Evolutionary conservation across 2,888 invertebrate genomes (phyloP).

Genomic region (Polydrusus cervinus): DNA sequence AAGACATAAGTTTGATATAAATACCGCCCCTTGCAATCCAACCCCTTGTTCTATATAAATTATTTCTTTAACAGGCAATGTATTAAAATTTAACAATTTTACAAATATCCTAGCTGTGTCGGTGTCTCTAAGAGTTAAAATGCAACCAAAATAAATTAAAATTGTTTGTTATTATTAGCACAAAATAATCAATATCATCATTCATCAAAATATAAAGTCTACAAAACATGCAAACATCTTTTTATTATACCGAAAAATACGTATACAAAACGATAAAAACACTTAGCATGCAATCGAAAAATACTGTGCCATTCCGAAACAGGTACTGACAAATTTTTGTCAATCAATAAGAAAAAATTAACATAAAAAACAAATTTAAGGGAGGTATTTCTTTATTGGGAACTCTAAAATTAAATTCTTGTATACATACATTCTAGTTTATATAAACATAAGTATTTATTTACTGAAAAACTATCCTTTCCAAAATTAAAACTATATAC

Average conservation of each 20-base stretch:
- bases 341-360: constrained; percentile 33
- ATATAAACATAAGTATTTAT: background rate
- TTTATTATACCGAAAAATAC: constrained; percentile 17
- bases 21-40: no score
- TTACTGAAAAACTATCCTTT: no score
- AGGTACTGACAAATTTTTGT: constrained; percentile 23
- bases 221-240: constrained; percentile 45
- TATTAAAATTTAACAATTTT: no score
- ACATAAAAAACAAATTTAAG: constrained; percentile 13
- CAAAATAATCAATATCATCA: constrained; percentile 24
- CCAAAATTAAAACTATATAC: no score
- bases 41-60: no score
- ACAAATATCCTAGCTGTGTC: no score
- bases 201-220: constrained; percentile 23
- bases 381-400: background rate
- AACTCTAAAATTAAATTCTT: constrained; percentile 9
- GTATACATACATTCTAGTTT: constrained; percentile 40
- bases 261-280: constrained; percentile 32
- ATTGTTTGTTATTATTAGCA: constrained; percentile 10
- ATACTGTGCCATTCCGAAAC: constrained; percentile 45
- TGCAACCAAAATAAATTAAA: constrained; percentile 18
- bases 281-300: constrained; percentile 47
- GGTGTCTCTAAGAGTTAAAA: background rate
- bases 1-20: no score
- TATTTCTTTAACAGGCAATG: no score